A percentile compares a stretch with the other conserved stretches of the same genome.
These are phyloP conservation scores for Drosophila incognita DNA, from an alignment of 2,888 invertebrate genomes.

Conservation along the genomic window DNA sequence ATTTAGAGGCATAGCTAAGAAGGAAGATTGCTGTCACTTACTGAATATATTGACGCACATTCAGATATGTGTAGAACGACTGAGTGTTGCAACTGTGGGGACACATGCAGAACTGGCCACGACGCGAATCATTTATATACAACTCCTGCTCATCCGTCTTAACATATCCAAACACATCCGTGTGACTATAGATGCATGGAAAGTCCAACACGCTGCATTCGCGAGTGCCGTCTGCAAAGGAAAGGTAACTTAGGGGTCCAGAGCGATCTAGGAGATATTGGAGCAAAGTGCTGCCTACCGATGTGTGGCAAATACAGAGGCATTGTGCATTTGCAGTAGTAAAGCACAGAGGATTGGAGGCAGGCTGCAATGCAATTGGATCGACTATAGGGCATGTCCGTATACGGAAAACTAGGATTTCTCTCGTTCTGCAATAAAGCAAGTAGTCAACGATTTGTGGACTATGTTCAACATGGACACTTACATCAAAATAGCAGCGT, in stretches of 20 bases:
- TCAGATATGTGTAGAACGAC: slow-evolving; percentile 58
- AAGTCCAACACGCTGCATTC: slow-evolving; percentile 76
- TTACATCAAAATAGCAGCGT: slow-evolving; percentile 77
- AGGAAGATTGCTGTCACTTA: slow-evolving; percentile 27
- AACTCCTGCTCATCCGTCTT: slow-evolving; percentile 60
- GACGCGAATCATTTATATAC: slow-evolving; percentile 66
- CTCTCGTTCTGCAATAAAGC: slow-evolving; percentile 60
- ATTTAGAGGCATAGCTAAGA: neutral
- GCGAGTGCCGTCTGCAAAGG: slow-evolving; percentile 32
- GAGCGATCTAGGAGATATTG: too few species aligned
- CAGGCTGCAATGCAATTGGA: slow-evolving; percentile 79
- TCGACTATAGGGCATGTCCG: slow-evolving; percentile 64
- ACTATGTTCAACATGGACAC: neutral
- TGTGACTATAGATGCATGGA: slow-evolving; percentile 70
- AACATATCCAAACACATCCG: slow-evolving; percentile 67
- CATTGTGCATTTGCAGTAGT: slow-evolving; percentile 78
- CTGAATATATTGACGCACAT: slow-evolving; percentile 55
- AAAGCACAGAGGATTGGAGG: slow-evolving; percentile 66
- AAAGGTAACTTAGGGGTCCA: neutral
- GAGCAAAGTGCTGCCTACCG: slow-evolving; percentile 40
- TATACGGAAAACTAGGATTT: slow-evolving; percentile 37
- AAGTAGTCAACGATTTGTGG: neutral
- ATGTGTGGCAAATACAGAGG: slow-evolving; percentile 67
- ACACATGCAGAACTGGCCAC: slow-evolving; percentile 77
- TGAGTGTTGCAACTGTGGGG: slow-evolving; percentile 72